Evolutionary conservation across 2,797 vertebrate genomes (phyloP).

Genomic region (Thripadectes ignobilis): DNA sequence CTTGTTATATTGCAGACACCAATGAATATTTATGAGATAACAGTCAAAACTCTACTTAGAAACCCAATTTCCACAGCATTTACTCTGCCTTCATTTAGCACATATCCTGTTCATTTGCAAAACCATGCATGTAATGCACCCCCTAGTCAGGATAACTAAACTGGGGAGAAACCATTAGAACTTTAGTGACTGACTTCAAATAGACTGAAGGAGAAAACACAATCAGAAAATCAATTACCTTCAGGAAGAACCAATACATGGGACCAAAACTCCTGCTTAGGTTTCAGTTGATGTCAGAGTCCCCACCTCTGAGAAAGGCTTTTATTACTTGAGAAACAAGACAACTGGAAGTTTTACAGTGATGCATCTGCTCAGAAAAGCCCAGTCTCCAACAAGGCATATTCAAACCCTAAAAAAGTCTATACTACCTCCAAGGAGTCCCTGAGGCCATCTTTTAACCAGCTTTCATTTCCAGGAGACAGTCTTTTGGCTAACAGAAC

Average conservation of each 20-base stretch:
- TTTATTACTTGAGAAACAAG: neutral
- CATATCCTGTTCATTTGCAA: neutral
- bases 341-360: neutral
- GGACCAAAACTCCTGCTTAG: neutral
- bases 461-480: neutral
- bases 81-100: neutral
- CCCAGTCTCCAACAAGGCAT: neutral
- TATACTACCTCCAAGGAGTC: neutral
- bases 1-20: neutral
- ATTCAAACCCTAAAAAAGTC: neutral
- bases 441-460: neutral
- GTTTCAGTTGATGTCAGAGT: neutral
- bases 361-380: neutral
- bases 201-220: neutral
- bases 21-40: neutral
- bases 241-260: neutral
- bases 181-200: neutral
- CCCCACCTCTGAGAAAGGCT: neutral
- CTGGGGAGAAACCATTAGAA: neutral
- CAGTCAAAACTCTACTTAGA: neutral
- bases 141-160: neutral
- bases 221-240: neutral
- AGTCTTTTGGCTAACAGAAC: neutral
- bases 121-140: neutral
- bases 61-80: neutral